Base-by-base conservation (phyloP, 2,113 vertebrate genomes). In the Eudorcas thomsonii region DNA sequence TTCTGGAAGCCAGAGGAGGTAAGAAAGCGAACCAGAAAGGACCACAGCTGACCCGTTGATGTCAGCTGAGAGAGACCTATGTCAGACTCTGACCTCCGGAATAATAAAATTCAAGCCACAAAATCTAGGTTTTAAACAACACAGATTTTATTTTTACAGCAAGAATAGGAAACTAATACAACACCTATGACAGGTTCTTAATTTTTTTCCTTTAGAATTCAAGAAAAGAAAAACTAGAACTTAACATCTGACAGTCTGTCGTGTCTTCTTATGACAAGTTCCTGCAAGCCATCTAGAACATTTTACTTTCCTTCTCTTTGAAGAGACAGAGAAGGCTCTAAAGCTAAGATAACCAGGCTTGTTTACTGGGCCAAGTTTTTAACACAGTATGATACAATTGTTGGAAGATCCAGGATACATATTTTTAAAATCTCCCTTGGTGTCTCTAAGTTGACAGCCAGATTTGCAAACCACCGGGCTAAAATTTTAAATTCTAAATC, bases 401-500 rank as follows among this genome's bases (percentile, higher is more conserved):
- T 82, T 45, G 30, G 45, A 95, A 96, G 90, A 50, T 36, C 62
- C 48, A 90, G 57, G 64, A 96, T 91, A 39, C n/a, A 64, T 57
- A 89, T 95, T 96, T 85, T 52, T 2, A 17, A 94, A 88, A 45
- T 43, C n/a, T 96, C 88, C 74, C 54, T 81, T 11, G 16, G 62
- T 33, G 4, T 96, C 78, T 95, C 25, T 77, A 55, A 88, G 28
- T 84, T 48, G 55, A 43, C 43, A 86, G 77, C 23, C 88, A 93
- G 50, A 6, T 87, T 95, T 95, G 81, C 78, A 91, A 95, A 93
- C 82, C 57, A 96, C 67, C 50, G 39, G 55, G 91, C 93, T 97
- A 89, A 94, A 97, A 96, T 96, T 23, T 96, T 97, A 95, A 90
- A 89, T 87, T 94, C 78, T 90, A 83, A 94, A 54, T 83, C 95